Evolutionary conservation across 2,797 vertebrate species (phyloP).

Genomic region (Limosa lapponica): DNA sequence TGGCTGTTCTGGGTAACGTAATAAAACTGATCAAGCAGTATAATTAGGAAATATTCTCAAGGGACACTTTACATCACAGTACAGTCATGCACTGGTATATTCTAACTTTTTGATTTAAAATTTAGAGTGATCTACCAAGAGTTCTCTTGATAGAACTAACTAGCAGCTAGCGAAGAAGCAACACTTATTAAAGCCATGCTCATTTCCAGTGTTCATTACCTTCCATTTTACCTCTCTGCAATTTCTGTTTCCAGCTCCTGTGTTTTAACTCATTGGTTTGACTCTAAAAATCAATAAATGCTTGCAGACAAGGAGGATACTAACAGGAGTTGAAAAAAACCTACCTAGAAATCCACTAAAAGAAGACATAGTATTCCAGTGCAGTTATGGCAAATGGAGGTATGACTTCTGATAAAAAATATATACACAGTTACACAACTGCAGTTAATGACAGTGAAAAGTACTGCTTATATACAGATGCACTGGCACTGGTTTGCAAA

Average conservation of each 20-base stretch:
- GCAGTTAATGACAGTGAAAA: background rate
- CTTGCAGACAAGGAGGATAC: background rate
- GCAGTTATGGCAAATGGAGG: background rate
- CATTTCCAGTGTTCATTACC: background rate
- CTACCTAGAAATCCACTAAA: background rate
- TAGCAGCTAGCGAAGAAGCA: constrained; percentile 79
- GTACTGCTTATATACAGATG: background rate
- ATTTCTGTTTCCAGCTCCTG: background rate
- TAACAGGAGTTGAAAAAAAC: background rate
- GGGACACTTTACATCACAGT: constrained; percentile 76
- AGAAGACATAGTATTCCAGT: background rate
- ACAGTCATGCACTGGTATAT: constrained; percentile 74
- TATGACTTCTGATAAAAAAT: background rate
- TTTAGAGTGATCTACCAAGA: constrained; percentile 76
- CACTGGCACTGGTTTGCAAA: background rate
- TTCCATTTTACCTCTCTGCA: background rate
- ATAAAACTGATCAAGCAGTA: constrained; percentile 67
- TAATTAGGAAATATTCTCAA: constrained; percentile 64
- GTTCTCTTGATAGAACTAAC: constrained; percentile 82
- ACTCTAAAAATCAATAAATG: background rate
- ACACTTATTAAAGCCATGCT: constrained; percentile 79
- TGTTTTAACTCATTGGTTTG: background rate
- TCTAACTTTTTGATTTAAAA: constrained; percentile 57
- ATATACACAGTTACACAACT: background rate
- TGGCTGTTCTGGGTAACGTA: constrained; percentile 74